phyloP scores from a whole-genome alignment of 2,113 vertebrate species.

The human (Homo sapiens) region DNA sequence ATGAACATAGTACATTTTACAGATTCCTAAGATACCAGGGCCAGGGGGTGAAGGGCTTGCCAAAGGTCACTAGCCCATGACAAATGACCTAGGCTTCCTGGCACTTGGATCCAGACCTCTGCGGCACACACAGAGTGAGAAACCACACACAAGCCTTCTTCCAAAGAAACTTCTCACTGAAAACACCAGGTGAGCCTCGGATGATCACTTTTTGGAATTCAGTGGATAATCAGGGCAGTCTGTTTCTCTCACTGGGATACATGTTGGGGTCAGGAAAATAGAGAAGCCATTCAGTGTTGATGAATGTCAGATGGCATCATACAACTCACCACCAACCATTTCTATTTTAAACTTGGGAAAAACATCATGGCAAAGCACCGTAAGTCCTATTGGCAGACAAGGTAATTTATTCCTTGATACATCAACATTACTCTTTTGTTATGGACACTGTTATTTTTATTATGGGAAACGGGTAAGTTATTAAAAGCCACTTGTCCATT shows the following conservation, averaged over 20 bases:
- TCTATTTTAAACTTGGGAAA: conserved; percentile 27
- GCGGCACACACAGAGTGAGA: background rate
- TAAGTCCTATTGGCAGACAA: background rate
- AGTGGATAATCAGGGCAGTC: background rate
- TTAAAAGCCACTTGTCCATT: background rate
- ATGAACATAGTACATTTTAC: fast-evolving
- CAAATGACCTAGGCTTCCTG: fast-evolving
- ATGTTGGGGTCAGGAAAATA: background rate
- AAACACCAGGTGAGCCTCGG: background rate
- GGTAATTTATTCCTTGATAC: background rate
- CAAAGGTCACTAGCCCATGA: background rate
- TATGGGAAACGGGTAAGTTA: background rate
- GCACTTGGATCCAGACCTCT: background rate
- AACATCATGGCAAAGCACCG: background rate
- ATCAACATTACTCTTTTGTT: background rate
- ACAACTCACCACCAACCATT: background rate
- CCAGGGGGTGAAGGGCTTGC: fast-evolving
- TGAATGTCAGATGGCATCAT: background rate
- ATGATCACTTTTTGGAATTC: background rate
- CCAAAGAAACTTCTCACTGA: background rate
- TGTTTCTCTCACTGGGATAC: background rate
- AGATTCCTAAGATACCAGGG: background rate
- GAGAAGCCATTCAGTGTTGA: background rate
- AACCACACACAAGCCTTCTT: background rate
- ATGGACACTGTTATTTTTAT: background rate